A percentile compares a stretch with the other conserved stretches of the same genome.
These are phyloP conservation scores for Petrophora chlorosata DNA, from an alignment of 2,888 invertebrate genomes.

Conservation along the genomic window DNA sequence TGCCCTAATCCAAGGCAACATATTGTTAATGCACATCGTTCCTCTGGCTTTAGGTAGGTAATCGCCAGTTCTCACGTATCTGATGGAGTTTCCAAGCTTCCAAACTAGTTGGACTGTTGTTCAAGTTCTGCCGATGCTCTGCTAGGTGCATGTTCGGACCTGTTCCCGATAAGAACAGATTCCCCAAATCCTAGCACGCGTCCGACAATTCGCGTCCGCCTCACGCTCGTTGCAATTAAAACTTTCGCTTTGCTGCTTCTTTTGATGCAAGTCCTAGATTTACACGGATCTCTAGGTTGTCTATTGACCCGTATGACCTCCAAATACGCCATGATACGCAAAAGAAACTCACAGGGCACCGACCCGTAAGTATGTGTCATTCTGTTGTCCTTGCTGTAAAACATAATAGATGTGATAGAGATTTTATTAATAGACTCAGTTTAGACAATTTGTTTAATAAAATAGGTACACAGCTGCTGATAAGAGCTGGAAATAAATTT, in stretches of 20 bases:
- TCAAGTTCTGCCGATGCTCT: slow-evolving; percentile 68
- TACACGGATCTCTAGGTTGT: slow-evolving; percentile 1
- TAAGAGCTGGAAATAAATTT: too few relatives aligned
- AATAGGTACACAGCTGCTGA: too few relatives aligned
- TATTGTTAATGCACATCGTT: slow-evolving; percentile 49
- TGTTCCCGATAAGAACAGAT: slow-evolving; percentile 72
- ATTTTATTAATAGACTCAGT: too few relatives aligned
- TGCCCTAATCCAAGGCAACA: slow-evolving; percentile 31
- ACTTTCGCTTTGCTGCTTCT: slow-evolving; percentile 50
- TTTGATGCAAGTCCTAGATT: slow-evolving; percentile 27
- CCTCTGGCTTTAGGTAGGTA: slow-evolving; percentile 57
- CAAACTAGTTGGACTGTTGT: slow-evolving; percentile 78
- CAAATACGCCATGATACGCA: too few relatives aligned
- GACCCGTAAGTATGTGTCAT: too few relatives aligned
- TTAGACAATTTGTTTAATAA: too few relatives aligned
- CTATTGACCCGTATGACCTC: too few relatives aligned
- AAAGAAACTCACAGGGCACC: too few relatives aligned
- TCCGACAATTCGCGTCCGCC: slow-evolving; percentile 47
- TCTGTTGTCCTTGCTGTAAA: too few relatives aligned
- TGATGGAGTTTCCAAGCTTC: slow-evolving; percentile 80
- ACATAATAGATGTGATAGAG: too few relatives aligned
- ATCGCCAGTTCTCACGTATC: slow-evolving; percentile 77
- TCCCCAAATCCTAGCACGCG: slow-evolving; percentile 72
- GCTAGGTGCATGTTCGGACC: slow-evolving; percentile 69
- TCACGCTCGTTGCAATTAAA: slow-evolving; percentile 67